Percentiles rank a stretch among this genome's conserved stretches.
phyloP scores from a whole-genome alignment of 2,113 vertebrate species.

The Pachyramphus minor region DNA sequence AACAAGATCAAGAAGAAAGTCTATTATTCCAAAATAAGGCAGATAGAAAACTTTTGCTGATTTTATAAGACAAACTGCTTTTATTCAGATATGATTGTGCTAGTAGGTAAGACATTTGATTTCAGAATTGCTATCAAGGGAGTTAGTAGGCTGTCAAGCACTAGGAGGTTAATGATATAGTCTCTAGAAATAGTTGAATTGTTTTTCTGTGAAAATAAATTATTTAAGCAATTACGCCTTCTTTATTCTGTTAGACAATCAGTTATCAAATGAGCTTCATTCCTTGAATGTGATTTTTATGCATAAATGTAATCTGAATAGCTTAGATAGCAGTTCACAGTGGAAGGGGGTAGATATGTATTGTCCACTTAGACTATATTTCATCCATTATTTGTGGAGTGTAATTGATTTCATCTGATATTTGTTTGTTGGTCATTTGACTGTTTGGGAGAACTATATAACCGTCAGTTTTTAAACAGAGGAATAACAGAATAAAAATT shows the following conservation, averaged over 20 bases:
- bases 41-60: not conserved
- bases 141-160: not conserved
- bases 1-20: not conserved
- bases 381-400: not conserved
- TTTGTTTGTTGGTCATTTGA: not conserved
- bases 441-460: not conserved
- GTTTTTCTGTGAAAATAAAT: conserved; percentile 48
- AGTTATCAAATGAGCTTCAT: conserved; percentile 25
- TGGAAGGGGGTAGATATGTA: not conserved
- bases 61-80: not conserved
- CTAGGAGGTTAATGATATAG: conserved; percentile 32
- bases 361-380: not conserved
- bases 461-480: not conserved
- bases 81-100: not conserved
- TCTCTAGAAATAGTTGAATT: conserved; percentile 34
- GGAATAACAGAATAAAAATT: not conserved
- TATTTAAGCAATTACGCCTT: conserved; percentile 42
- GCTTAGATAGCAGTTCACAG: not conserved
- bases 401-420: not conserved
- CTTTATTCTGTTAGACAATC: conserved; percentile 33
- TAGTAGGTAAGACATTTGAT: not conserved
- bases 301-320: conserved; percentile 7
- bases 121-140: conserved; percentile 16
- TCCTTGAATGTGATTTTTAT: conserved; percentile 23
- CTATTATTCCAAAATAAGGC: not conserved